phyloP scores from a whole-genome alignment of 2,113 vertebrate species.

The Trinectes maculatus region DNA sequence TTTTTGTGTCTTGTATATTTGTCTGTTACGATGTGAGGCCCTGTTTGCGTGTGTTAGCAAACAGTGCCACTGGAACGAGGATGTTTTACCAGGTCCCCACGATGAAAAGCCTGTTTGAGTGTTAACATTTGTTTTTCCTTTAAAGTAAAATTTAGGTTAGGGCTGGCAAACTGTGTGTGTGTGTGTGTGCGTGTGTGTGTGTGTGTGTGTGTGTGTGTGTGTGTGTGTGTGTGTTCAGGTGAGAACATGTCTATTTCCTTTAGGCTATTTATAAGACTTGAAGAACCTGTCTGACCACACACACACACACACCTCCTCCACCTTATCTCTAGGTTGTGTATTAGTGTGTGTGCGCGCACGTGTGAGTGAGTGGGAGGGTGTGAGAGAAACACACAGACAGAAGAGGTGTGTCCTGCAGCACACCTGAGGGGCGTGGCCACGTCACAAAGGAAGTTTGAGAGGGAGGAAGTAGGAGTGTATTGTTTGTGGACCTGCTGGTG shows the following conservation, averaged over 20 bases:
- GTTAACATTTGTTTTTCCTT: too few relatives aligned
- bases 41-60: too few relatives aligned
- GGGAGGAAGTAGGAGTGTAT: constrained; percentile 57
- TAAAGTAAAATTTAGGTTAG: too few relatives aligned
- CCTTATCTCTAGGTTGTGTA: constrained; percentile 17
- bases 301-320: constrained; percentile 7
- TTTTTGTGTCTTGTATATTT: too few relatives aligned
- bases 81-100: too few relatives aligned
- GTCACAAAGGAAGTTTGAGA: constrained; percentile 26
- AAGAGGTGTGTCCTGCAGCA: constrained; percentile 12
- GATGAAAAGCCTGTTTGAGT: too few relatives aligned
- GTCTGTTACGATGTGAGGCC: too few relatives aligned
- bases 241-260: too few relatives aligned
- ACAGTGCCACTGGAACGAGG: too few relatives aligned
- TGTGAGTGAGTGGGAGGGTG: not conserved
- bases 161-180: not conserved
- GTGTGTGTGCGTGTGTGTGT: not conserved
- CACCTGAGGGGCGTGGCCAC: constrained; percentile 64
- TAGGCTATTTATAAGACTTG: too few relatives aligned
- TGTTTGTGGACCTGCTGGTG: constrained; percentile 39
- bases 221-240: not conserved
- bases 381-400: not conserved
- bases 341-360: constrained; percentile 10
- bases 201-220: not conserved
- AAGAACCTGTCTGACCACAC: too few relatives aligned